Evolutionary conservation across 2,113 vertebrate species (phyloP).

Genomic region (Nothobranchius furzeri): DNA sequence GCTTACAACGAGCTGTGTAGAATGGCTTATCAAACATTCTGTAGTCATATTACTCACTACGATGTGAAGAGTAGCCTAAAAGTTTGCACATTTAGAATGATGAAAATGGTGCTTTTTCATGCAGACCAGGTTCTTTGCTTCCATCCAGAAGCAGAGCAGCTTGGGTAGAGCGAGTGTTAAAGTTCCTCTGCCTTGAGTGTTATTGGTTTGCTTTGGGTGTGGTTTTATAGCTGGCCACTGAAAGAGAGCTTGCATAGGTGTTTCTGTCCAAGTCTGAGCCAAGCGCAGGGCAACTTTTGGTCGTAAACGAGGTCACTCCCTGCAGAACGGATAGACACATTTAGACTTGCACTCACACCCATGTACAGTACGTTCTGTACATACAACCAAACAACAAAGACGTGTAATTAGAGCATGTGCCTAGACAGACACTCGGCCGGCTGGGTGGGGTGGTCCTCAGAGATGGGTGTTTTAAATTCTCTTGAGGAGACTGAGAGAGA

Average conservation of each 20-base stretch:
- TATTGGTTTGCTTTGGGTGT: slow-evolving; percentile 63
- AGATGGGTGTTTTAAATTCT: slow-evolving; percentile 67
- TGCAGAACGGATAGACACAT: slow-evolving; percentile 41
- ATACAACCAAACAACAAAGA: slow-evolving; percentile 29
- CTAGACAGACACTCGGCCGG: slow-evolving; percentile 41
- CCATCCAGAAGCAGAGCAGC: slow-evolving; percentile 58
- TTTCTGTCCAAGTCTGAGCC: slow-evolving; percentile 48
- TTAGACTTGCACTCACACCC: slow-evolving; percentile 26
- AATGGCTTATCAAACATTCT: slow-evolving; percentile 16
- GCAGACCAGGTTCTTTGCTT: slow-evolving; percentile 17
- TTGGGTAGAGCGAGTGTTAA: slow-evolving; percentile 29
- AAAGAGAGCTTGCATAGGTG: slow-evolving; percentile 58
- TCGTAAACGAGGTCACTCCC: slow-evolving; percentile 54
- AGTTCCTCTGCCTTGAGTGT: slow-evolving; percentile 22
- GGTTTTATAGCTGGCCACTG: slow-evolving; percentile 64
- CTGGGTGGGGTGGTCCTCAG: slow-evolving; percentile 65
- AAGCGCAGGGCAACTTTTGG: slow-evolving; percentile 55
- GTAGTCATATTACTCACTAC: too few relatives aligned
- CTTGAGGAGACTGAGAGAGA: slow-evolving; percentile 21
- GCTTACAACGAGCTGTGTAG: slow-evolving; percentile 13
- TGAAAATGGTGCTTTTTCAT: slow-evolving; percentile 18
- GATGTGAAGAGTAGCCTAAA: too few relatives aligned
- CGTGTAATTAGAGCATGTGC: slow-evolving; percentile 52
- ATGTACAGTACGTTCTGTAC: slow-evolving; percentile 19
- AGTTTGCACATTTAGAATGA: too few relatives aligned